Evolutionary conservation across 2,113 vertebrate species (phyloP).

Genomic region (Cyanistes caeruleus): DNA sequence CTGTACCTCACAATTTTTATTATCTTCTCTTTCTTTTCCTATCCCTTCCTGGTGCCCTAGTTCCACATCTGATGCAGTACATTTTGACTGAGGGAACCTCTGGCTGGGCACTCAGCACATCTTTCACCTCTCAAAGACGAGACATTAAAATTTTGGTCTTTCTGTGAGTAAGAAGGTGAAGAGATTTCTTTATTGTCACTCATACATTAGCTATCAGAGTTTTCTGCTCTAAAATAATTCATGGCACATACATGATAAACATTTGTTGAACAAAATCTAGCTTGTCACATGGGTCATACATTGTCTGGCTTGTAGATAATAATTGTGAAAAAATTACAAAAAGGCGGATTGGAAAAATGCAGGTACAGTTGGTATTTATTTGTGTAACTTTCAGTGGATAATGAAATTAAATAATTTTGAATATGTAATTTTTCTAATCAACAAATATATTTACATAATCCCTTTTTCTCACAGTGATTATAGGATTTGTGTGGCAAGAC

Average conservation of each 20-base stretch:
- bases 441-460: conserved; percentile 61
- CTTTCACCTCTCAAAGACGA: background rate
- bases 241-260: background rate
- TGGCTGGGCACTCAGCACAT: background rate
- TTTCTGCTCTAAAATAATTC: background rate
- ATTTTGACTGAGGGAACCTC: background rate
- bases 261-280: background rate
- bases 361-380: conserved; percentile 2
- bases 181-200: background rate
- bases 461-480: conserved; percentile 50
- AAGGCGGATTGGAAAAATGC: background rate
- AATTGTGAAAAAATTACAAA: background rate
- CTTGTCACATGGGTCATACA: background rate
- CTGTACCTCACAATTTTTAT: background rate
- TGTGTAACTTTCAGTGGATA: conserved; percentile 30
- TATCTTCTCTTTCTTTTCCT: background rate
- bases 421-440: conserved; percentile 59
- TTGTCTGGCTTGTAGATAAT: background rate
- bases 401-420: conserved; percentile 51
- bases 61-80: background rate
- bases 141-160: background rate
- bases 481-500: conserved; percentile 43
- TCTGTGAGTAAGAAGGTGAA: background rate
- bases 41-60: background rate
- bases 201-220: background rate